Base-by-base conservation (phyloP, 2,888 invertebrate genomes). In the Coelopa pilipes region DNA sequence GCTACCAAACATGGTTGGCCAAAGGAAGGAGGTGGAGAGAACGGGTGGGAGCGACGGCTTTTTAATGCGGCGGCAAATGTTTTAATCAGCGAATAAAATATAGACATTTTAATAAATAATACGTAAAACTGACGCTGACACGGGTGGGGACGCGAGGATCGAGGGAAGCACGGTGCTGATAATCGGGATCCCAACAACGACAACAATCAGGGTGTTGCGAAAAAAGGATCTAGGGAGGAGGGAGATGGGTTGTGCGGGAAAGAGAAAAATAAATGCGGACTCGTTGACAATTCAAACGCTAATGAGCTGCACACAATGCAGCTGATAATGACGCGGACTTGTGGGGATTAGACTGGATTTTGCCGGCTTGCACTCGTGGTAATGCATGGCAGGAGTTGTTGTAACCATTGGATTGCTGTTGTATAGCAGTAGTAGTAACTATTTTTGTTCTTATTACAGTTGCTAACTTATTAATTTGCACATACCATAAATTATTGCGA, bases 241-340 rank as follows among this genome's bases (percentile, higher is more conserved):
- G 24, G 34, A 62, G 13, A 12, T 15, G 24, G n/a, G n/a, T 62
- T 34, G 24, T 2, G 34, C 7, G 34, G 7, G 7, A 34, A 34
- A 34, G 34, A 34, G 34, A 34, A 34, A 34, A 34, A 34, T 34
- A 34, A 70, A 69, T 66, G 63, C 55, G 65, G 46, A 65, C 34
- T 2, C 34, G 34, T 34, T 74, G 67, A 66, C 71, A 72, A 74
- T 62, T 19, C 77, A 74, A 79, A 74, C 79, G 79, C 82, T 82
- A 82, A 81, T 82, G 80, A 80, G 79, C 78, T 81, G 78, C 79
- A 78, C 76, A 80, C 80, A 81, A 80, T 79, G 77, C 79, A 80
- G 79, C 81, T 79, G 80, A 82, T 82, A 77, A 82, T 81, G 77
- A 74, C 76, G 66, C 71, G n/a, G 70, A 67, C 71, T 70, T 71